Base-by-base conservation (phyloP, 2,888 invertebrate genomes). In the Zhengitettix transpicula region DNA sequence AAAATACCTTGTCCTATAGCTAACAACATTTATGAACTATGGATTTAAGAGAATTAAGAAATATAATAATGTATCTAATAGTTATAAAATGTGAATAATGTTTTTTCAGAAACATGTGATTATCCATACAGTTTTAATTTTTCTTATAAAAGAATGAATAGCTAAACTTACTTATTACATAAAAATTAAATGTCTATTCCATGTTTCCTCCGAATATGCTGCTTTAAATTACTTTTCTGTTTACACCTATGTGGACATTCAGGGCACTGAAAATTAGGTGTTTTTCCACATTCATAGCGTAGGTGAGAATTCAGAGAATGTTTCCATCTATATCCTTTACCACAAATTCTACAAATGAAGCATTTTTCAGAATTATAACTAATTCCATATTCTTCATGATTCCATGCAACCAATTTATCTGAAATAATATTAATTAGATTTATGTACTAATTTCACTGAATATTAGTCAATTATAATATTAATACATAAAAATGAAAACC, bases 241-340 rank as follows among this genome's bases (percentile, higher is more conserved):
- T 52, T 58, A 10, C 53, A 53, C 15, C 54, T 28, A n/a, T 53
- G 40, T 10, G 53, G 52, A 52, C 58, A 58, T 40, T 53, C 40
- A 10, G 54, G 54, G 14, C 58, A 58, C 16, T 53, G 52, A 53
- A 58, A 58, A 16, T 54, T 40, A 40, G 52, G 55, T 1, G 14
- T 40, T 16, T 42, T 40, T 17, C 59, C 59, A 59, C 59, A 59
- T 42, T 59, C 59, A 40, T 59, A 55, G 40, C 44, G n/a, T 12
- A 59, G 15, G 44, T 59, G 56, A 17, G 42, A 40, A 42, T 55
- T 56, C n/a, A 59, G 28, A n/a, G 55, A 28, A 15, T 40, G 16
- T 56, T 44, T 44, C 14, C 40, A 17, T 56, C 52, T 41, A 47
- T 59, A 59, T 42, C 40, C 14, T 59, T 47, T 55, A 12, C 54